Evolutionary conservation across 2,797 vertebrate species (phyloP).

Genomic region (Rhabdophis nuchalis): DNA sequence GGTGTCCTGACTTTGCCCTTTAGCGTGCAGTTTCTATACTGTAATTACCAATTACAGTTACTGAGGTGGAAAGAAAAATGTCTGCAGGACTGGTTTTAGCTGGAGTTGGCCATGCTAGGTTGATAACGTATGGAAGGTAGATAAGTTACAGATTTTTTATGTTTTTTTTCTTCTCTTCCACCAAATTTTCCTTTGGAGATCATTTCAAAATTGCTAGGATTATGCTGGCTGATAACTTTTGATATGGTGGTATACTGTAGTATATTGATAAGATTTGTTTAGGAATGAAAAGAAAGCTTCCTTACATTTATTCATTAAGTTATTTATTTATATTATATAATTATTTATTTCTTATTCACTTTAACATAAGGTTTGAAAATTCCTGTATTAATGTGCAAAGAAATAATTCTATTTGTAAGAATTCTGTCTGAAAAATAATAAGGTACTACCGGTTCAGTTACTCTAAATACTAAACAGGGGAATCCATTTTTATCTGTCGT

Average conservation of each 20-base stretch:
- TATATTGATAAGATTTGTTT: not conserved
- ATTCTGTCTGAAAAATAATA: not conserved
- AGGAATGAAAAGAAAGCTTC: not conserved
- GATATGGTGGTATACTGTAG: not conserved
- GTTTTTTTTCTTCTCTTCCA: not conserved
- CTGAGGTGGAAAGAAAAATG: not conserved
- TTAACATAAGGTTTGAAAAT: not conserved
- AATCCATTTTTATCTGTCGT: not conserved
- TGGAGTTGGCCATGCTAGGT: not conserved
- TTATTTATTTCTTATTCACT: not conserved
- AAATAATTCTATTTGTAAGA: not conserved
- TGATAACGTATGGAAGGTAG: not conserved
- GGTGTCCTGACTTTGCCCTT: not conserved
- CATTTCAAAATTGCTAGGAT: not conserved
- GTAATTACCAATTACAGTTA: not conserved
- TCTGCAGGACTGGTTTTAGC: not conserved
- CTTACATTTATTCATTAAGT: not conserved
- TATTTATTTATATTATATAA: not conserved
- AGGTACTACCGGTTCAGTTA: not conserved
- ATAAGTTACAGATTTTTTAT: not conserved
- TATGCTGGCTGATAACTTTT: not conserved
- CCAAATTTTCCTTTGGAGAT: not conserved
- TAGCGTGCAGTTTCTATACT: not conserved
- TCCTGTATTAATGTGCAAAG: not conserved
- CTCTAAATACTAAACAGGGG: not conserved